Base-by-base conservation (phyloP, 2,113 vertebrate genomes). In the Cochlearius cochlearius region DNA sequence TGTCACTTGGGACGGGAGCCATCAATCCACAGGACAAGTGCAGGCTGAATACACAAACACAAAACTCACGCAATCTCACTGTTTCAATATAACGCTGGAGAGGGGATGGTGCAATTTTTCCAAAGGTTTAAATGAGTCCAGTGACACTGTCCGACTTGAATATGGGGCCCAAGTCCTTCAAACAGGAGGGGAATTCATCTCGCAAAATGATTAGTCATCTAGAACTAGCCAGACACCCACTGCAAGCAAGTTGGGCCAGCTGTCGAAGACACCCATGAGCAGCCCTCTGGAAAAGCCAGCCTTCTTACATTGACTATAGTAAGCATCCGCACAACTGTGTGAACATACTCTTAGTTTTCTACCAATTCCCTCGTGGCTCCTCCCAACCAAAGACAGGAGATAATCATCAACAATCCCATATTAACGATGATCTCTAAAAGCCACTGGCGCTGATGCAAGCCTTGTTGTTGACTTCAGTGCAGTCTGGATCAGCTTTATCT, bases 21-120 rank as follows among this genome's bases (percentile, higher is more conserved):
- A 93, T 96, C 94, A 94, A 94, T 96, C 89, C 75, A 74, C 79
- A 86, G 94, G 90, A 94, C 84, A 92, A 97, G 92, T 43, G 68
- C 56, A 56, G 76, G 50, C 85, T 76, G 85, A 89, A 66, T 20
- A 91, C 77, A 95, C 90, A 93, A 96, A 95, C 80, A 76, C 36
- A 87, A 63, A 59, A 21, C 62, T 12, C 73, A 45, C 36, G 60
- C 71, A 47, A 20, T 21, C 69, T 89, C 88, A n/a, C 75, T 63
- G 27, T 15, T 86, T 17, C 30, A 50, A 6, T 27, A 4, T 1
- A 41, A 7, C 0, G 0, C 58, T 52, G 62, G 32, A 66, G 23
- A 92, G 10, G 14, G 45, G 47, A 52, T 10, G 36, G 38, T 26
- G 32, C 25, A 43, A n/a, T 26, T 73, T 67, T 72, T 32, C 60